Evolutionary conservation across 2,113 vertebrate species (phyloP).

Genomic region (Rhea pennata): DNA sequence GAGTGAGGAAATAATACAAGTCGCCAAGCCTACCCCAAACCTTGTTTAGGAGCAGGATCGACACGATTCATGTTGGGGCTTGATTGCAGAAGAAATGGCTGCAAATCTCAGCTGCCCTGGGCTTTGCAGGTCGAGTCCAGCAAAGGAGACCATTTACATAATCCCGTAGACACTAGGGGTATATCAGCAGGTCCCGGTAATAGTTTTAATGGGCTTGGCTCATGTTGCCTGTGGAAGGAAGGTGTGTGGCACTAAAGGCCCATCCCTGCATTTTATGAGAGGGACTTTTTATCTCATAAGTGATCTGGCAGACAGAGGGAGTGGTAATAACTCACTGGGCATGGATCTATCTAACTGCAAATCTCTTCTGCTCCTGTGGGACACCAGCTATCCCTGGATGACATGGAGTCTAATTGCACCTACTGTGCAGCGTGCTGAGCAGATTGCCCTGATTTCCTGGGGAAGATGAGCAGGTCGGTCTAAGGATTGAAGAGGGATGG

Average conservation of each 20-base stretch:
- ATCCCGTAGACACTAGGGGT: background rate
- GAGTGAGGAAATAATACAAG: accelerated
- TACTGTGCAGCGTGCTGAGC: accelerated
- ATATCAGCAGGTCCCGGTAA: accelerated
- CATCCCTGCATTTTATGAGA: accelerated
- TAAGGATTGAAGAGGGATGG: background rate
- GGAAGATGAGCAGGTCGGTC: background rate
- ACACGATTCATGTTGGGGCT: background rate
- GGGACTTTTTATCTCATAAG: background rate
- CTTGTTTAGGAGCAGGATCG: background rate
- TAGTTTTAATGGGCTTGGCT: accelerated
- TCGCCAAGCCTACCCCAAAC: background rate
- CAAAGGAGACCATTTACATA: background rate
- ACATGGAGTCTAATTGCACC: background rate
- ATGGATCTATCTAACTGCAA: background rate
- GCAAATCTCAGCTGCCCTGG: background rate
- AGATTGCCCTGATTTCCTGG: accelerated
- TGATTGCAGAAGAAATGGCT: background rate
- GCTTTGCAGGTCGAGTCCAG: background rate
- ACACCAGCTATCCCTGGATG: background rate
- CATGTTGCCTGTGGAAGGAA: accelerated
- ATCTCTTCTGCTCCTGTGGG: background rate
- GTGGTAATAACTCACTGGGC: background rate
- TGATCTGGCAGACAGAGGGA: background rate
- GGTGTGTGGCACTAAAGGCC: background rate